phyloP scores from a whole-genome alignment of 2,113 vertebrate genomes.

The Pterocles burchelli region DNA sequence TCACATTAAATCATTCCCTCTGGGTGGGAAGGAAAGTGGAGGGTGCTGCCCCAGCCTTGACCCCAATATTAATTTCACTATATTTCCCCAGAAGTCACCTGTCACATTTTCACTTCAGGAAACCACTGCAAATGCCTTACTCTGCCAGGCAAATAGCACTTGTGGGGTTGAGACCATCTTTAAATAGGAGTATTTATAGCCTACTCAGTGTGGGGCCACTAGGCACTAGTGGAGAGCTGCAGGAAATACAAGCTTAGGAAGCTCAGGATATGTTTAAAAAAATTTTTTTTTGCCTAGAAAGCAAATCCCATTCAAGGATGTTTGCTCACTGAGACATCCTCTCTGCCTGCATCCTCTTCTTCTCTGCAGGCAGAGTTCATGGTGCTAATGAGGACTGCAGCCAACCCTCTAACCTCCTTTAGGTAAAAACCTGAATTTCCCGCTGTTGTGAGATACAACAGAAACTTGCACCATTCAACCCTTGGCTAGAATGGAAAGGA shows the following conservation, averaged over 20 bases:
- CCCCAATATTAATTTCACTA: fast-evolving
- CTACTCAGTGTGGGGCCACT: background rate
- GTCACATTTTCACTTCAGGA: background rate
- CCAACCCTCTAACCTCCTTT: background rate
- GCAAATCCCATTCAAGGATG: background rate
- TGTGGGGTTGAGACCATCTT: background rate
- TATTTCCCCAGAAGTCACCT: background rate
- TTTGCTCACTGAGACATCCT: background rate
- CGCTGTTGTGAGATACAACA: background rate
- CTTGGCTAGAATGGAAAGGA: background rate
- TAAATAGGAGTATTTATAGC: background rate
- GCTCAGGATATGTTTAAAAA: background rate
- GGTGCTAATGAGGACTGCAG: background rate
- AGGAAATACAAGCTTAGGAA: background rate
- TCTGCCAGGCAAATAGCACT: background rate
- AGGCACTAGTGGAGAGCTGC: background rate
- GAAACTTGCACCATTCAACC: background rate
- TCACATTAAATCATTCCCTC: background rate
- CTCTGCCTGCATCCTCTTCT: background rate
- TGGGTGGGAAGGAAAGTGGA: background rate
- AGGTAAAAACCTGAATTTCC: background rate
- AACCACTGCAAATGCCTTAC: background rate
- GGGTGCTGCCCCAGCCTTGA: background rate
- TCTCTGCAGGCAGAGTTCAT: background rate
- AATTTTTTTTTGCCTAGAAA: background rate